Base-by-base conservation (phyloP, 2,113 vertebrate species). In the Parus major region DNA sequence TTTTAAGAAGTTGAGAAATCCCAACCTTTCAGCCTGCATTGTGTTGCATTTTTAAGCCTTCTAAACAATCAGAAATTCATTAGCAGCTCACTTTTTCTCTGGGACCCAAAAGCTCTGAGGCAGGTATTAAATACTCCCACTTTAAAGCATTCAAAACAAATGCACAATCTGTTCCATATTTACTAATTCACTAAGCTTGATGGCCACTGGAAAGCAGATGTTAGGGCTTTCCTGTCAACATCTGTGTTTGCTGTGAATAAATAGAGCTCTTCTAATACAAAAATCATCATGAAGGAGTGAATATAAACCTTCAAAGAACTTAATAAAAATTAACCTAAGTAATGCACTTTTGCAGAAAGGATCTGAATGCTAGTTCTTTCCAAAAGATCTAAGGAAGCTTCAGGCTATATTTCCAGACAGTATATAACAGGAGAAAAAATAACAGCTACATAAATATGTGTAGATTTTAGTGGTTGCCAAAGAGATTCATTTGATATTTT, bases 401-500 rank as follows among this genome's bases (percentile, higher is more conserved):
- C 57, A 47, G 77, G 96, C 85, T 79, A 11, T 82, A 82, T 83
- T 96, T 95, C 82, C 88, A 97, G 92, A 93, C 92, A 84, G 82
- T 49, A 65, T 76, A 90, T 81, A 93, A 59, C 33, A 86, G 69
- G 73, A 24, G 80, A 46, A 78, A 80, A 91, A 63, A 36, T 10
- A 68, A 44, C 53, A 90, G 57, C 86, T 94, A 72, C 82, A 86
- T 96, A 97, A 96, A 84, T 94, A 70, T 82, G 44, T 79, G 87
- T 81, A 88, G 76, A 88, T 94, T 95, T 94, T 94, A 88, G 87
- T 42, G n/a, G 80, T 50, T 94, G 90, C 91, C 87, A 96, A 80
- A 93, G 31, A 95, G 86, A 96, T 85, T 66, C 73, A 95, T 95
- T 86, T 95, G 87, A 96, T 97, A 96, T 93, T 96, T 95, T 97